phyloP scores from a whole-genome alignment of 2,113 vertebrate species.

The Odobenus rosmarus region DNA sequence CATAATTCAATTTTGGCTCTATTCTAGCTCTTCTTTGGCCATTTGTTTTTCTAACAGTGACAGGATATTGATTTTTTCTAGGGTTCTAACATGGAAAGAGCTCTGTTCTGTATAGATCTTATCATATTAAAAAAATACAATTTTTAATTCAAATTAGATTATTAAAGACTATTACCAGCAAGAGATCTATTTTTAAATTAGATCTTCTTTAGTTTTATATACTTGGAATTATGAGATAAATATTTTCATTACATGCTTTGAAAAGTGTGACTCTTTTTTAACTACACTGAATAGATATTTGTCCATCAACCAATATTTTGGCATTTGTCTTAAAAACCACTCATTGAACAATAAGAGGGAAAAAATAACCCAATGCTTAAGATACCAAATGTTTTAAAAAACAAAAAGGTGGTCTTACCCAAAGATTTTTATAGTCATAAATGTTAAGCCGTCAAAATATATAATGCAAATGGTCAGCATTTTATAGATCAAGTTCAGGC shows the following conservation, averaged over 20 bases:
- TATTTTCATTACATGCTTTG: conserved; percentile 10
- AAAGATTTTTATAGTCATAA: neutral
- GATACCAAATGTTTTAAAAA: neutral
- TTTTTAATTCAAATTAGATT: conserved; percentile 21
- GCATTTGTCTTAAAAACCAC: neutral
- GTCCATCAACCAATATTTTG: neutral
- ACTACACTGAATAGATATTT: neutral
- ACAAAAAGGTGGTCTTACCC: neutral
- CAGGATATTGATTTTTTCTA: neutral
- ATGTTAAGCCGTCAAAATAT: neutral
- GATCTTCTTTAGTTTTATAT: neutral
- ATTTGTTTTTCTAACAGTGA: conserved; percentile 37
- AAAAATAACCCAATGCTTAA: neutral
- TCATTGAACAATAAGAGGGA: neutral
- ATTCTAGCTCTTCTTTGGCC: neutral
- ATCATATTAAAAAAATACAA: neutral
- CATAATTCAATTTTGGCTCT: conserved; percentile 39
- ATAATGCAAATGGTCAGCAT: neutral
- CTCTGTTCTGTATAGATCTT: neutral
- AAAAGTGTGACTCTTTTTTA: neutral
- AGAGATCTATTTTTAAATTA: neutral
- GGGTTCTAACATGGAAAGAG: neutral
- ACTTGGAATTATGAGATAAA: neutral
- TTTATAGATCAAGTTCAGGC: neutral
- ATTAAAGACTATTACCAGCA: neutral